These are phyloP conservation scores for Gnathonemus echidnorhynchus DNA, from an alignment of 2,113 vertebrate species.

Conservation along the genomic window DNA sequence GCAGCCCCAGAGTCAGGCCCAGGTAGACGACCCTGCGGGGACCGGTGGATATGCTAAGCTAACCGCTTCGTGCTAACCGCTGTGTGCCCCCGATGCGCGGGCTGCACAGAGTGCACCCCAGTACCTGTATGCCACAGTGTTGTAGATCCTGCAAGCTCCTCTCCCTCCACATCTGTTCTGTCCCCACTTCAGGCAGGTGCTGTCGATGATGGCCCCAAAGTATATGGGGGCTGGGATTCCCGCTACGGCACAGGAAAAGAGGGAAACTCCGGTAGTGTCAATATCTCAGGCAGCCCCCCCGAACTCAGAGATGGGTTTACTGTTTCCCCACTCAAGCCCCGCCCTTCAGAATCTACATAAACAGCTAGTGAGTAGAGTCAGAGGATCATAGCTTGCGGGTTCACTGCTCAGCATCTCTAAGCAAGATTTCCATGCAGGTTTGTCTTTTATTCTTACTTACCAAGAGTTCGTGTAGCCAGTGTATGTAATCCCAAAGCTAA, in stretches of 20 bases:
- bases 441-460: constrained; percentile 53
- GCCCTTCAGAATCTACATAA: background rate
- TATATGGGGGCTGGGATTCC: constrained; percentile 80
- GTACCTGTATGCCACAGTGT: constrained; percentile 71
- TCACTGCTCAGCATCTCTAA: background rate
- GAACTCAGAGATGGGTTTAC: background rate
- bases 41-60: constrained; percentile 7
- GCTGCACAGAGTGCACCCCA: background rate
- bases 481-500: constrained; percentile 82
- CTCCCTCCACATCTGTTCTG: constrained; percentile 61
- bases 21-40: constrained; percentile 70
- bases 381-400: background rate
- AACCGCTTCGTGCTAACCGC: background rate
- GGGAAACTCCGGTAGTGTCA: background rate
- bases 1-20: constrained; percentile 73
- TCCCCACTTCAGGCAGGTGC: constrained; percentile 82
- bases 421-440: background rate
- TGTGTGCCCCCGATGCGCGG: background rate
- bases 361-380: background rate
- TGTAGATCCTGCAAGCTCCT: constrained; percentile 78
- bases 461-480: constrained; percentile 75
- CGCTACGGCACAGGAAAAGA: constrained; percentile 37
- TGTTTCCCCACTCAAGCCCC: background rate
- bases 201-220: constrained; percentile 81
- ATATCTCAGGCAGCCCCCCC: too few relatives aligned